Conservation (phyloP, 2,888 invertebrate species). For the Rhyacophila evoluta region DNA sequence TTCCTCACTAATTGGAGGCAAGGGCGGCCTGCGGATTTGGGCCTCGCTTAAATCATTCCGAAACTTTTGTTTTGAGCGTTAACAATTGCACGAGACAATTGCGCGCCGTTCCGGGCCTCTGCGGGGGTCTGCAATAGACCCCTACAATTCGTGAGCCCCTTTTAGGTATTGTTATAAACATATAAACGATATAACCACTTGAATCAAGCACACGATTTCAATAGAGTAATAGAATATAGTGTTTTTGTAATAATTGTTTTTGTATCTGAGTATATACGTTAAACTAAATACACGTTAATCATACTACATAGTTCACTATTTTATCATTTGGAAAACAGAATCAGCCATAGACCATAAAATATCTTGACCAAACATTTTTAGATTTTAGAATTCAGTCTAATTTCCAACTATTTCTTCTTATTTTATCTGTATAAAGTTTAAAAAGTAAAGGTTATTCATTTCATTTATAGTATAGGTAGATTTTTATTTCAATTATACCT, state of each 20-base stretch:
- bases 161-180: not conserved
- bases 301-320: no score
- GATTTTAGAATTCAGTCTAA: no score
- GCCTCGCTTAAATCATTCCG: constrained; percentile 15
- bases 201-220: not conserved
- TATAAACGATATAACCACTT: constrained; percentile 7
- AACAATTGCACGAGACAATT: constrained; percentile 22
- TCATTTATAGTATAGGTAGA: no score
- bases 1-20: constrained; percentile 14
- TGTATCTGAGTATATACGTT: no score
- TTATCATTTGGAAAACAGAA: no score
- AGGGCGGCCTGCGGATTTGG: constrained; percentile 1
- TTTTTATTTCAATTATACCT: no score
- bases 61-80: constrained; percentile 14
- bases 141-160: not conserved
- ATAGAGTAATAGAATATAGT: not conserved
- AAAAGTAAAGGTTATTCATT: no score
- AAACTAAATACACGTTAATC: no score
- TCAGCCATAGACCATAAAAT: no score
- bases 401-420: no score
- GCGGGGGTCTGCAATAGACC: not conserved
- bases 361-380: no score
- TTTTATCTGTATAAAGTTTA: no score
- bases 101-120: not conserved
- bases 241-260: not conserved